Base-by-base conservation (phyloP, 2,113 vertebrate species). In the Tetraodon nigroviridis region DNA sequence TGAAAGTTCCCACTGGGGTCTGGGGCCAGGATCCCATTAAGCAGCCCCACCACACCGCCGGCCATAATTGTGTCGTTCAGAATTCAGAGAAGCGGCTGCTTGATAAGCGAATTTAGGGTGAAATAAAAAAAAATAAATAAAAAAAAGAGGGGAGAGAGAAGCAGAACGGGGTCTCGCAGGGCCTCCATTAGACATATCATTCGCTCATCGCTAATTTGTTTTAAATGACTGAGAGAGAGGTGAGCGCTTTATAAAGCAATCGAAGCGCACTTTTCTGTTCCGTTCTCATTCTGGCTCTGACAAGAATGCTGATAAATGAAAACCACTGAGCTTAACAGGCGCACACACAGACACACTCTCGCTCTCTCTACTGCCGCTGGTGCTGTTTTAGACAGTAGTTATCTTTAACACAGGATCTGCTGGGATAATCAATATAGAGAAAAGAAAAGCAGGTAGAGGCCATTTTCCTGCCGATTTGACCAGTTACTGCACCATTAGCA, bases 41-140 rank as follows among this genome's bases (percentile, higher is more conserved):
- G 84, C 84, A 87, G 82, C 84, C 81, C 83, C 70, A 80, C 83
- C 84, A 80, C 84, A 87, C 89, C 89, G 83, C 82, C 66, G 83
- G 89, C 86, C 86, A 89, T 86, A 88, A 89, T 88, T 89, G 88
- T 89, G 87, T 90, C 86, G 86, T 88, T 84, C 86, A 88, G 88
- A 88, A 88, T 89, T 89, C 86, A 87, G 84, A 90, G 87, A 87
- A 86, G 83, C 52, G 79, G 78, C 82, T 84, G 81, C 85, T 87
- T 85, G 87, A 89, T 87, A 89, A 89, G 88, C 87, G 80, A 89
- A 87, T 88, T 88, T 86, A 81, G 81, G 80, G 81, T 81, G 78
- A 83, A 84, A 84, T 76, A 84, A 84, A 84, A 80, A 78, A 75
- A 52, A n/a, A 11, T n/a, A n/a, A n/a, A n/a, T n/a, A n/a, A n/a